Evolutionary conservation across 2,113 vertebrate genomes (phyloP).

Genomic region (Eulemur macaco): DNA sequence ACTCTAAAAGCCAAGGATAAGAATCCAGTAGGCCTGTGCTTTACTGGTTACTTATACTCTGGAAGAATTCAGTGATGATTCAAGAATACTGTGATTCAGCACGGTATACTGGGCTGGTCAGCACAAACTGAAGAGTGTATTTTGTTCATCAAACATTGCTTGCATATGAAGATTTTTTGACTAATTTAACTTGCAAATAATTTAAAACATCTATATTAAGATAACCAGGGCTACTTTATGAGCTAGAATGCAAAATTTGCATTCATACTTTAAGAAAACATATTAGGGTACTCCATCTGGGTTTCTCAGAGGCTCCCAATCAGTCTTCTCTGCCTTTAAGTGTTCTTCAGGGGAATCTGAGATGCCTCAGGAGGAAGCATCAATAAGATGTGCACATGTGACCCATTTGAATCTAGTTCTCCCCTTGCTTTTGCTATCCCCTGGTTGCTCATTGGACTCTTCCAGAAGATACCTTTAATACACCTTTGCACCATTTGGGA

Average conservation of each 20-base stretch:
- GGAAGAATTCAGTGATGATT: neutral
- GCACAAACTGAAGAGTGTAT: neutral
- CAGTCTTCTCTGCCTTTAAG: neutral
- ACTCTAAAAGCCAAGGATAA: neutral
- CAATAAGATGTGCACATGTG: neutral
- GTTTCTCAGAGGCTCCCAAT: neutral
- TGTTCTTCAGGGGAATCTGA: neutral
- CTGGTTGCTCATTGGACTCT: neutral
- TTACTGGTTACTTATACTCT: neutral
- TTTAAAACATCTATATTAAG: neutral
- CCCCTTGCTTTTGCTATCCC: neutral
- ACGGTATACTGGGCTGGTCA: too few relatives aligned
- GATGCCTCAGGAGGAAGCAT: neutral
- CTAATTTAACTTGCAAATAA: neutral
- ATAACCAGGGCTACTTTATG: neutral
- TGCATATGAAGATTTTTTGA: neutral
- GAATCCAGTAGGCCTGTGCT: neutral
- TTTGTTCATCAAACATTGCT: neutral
- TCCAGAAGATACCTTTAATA: neutral
- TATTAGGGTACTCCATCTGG: too few relatives aligned
- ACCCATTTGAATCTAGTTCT: neutral
- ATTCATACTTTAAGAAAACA: neutral
- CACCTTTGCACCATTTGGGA: neutral
- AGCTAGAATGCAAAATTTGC: neutral
- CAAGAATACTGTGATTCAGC: neutral